Percentiles rank a stretch among this genome's conserved stretches.
Evolutionary conservation across 1,140 invertebrate species (phyloP).

Genomic region (Lerema accius): DNA sequence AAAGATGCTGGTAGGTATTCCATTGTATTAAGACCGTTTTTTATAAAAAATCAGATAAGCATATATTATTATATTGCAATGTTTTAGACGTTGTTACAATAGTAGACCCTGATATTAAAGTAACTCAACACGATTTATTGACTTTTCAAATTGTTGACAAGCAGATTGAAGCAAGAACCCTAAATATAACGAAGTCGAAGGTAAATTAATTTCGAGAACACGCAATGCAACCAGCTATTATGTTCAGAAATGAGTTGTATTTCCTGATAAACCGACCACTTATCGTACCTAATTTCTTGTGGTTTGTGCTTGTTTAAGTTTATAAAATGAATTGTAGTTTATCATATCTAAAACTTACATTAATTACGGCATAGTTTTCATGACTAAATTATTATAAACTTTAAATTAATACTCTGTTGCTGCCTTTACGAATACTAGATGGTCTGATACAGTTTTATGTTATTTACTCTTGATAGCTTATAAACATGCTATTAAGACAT

Average conservation of each 20-base stretch:
- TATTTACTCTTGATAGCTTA: background rate
- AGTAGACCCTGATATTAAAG: background rate
- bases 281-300: slow-evolving; percentile 46
- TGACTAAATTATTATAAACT: too few relatives aligned
- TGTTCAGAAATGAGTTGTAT: slow-evolving; percentile 66
- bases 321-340: slow-evolving; percentile 44
- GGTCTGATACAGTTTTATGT: too few relatives aligned
- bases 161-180: slow-evolving; percentile 39
- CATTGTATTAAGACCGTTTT: too few relatives aligned
- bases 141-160: background rate
- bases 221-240: slow-evolving; percentile 67
- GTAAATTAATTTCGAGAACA: slow-evolving; percentile 76
- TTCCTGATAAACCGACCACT: slow-evolving; percentile 61
- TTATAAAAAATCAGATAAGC: too few relatives aligned
- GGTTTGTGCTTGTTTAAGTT: slow-evolving; percentile 58
- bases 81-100: too few relatives aligned
- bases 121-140: background rate
- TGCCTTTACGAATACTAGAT: too few relatives aligned
- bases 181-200: slow-evolving; percentile 60
- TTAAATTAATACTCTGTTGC: too few relatives aligned
- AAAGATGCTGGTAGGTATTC: too few relatives aligned
- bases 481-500: slow-evolving; percentile 8
- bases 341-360: slow-evolving; percentile 15
- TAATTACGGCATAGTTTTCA: background rate
- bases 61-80: too few relatives aligned